A percentile compares a stretch with the other conserved stretches of the same genome.
These are phyloP conservation scores for Molossus molossus DNA, from an alignment of 2,797 vertebrate species.

Conservation along the genomic window DNA sequence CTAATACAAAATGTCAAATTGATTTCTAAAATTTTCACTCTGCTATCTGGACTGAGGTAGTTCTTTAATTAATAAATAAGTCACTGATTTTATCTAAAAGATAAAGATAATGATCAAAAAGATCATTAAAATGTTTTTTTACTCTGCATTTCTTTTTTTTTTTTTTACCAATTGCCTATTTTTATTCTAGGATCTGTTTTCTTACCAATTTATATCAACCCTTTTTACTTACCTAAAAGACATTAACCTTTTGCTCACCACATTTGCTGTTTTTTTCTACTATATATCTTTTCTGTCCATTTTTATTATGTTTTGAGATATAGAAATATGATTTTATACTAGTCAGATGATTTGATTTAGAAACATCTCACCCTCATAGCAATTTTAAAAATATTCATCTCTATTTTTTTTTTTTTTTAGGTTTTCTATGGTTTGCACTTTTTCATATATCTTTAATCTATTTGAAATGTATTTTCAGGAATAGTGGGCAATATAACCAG, in stretches of 20 bases:
- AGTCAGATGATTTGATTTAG: neutral
- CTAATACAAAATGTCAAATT: neutral
- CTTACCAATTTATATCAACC: neutral
- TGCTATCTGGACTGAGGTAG: neutral
- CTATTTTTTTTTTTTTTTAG: neutral
- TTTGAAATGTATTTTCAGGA: neutral
- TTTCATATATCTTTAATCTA: constrained; percentile 26
- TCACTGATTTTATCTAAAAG: constrained; percentile 6
- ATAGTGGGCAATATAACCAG: neutral
- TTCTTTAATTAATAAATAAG: neutral
- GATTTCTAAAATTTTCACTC: constrained; percentile 1
- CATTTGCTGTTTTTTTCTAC: neutral
- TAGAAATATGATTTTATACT: neutral
- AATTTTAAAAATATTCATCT: constrained; percentile 35
- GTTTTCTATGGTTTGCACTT: neutral
- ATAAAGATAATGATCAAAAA: too few relatives aligned
- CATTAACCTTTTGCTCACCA: neutral
- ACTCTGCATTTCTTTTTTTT: neutral
- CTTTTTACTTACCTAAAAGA: neutral
- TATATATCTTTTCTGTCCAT: constrained; percentile 33
- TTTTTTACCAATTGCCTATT: neutral
- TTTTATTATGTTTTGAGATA: neutral
- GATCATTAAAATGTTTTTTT: neutral
- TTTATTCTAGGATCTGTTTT: constrained; percentile 36
- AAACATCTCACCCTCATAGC: neutral